A percentile compares a stretch with the other conserved stretches of the same genome.
Conservation (phyloP, 2,113 vertebrate species). For the Mionectes macconnelli region DNA sequence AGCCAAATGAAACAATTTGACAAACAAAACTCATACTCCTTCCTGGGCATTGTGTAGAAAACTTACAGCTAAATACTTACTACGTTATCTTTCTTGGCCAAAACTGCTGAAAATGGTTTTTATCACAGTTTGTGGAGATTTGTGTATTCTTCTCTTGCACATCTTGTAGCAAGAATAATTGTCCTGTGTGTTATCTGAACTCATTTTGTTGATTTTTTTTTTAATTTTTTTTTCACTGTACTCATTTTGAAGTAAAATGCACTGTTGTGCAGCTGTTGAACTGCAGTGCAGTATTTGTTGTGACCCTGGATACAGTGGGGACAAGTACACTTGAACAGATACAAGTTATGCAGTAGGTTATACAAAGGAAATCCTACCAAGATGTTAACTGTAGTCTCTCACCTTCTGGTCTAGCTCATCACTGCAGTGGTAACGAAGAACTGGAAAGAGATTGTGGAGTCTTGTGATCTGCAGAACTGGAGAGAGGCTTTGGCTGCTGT, state of each 20-base stretch:
- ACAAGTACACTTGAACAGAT: not conserved
- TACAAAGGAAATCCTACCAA: not conserved
- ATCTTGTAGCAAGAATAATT: not conserved
- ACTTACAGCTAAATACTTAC: not conserved
- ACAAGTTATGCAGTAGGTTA: not conserved
- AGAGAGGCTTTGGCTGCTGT: slow-evolving; percentile 93
- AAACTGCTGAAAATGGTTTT: not conserved
- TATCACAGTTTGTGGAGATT: not conserved
- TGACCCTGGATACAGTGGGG: not conserved
- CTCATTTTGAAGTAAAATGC: not conserved
- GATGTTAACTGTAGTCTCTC: not conserved
- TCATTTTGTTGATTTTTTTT: not conserved
- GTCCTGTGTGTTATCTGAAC: not conserved
- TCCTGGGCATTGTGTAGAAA: not conserved
- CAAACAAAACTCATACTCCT: not conserved
- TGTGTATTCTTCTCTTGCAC: not conserved
- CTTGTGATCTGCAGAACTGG: slow-evolving; percentile 94
- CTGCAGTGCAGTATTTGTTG: not conserved
- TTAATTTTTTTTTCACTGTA: not conserved
- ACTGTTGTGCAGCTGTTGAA: not conserved
- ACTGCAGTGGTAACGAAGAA: slow-evolving; percentile 94
- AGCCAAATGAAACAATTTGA: not conserved
- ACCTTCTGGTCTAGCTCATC: slow-evolving; percentile 81
- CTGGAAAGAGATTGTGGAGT: slow-evolving; percentile 91
- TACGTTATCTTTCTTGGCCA: not conserved